Evolutionary conservation across 2,888 invertebrate genomes (phyloP).

Genomic region (Catocala nupta): DNA sequence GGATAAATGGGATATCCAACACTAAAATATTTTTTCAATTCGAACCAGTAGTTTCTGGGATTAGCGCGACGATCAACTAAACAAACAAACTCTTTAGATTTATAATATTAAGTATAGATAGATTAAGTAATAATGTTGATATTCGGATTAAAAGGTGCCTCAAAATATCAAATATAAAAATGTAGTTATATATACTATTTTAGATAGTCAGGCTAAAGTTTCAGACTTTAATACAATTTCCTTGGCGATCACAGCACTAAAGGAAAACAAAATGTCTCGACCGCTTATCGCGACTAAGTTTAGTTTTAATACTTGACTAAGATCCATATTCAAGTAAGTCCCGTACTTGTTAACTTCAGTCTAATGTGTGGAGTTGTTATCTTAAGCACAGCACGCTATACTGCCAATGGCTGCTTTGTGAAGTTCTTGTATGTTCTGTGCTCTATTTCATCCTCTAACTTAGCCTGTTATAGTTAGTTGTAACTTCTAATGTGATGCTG

Average conservation of each 20-base stretch:
- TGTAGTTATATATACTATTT: not conserved
- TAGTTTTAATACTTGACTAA: conserved; percentile 13
- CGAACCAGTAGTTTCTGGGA: no score
- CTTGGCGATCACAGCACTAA: conserved; percentile 2
- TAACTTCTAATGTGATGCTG: no score
- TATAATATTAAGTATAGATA: no score
- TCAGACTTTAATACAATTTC: conserved; percentile 6
- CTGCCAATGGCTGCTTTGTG: conserved; percentile 49
- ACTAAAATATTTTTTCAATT: no score
- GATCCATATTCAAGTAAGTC: conserved; percentile 15
- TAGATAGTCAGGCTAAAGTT: not conserved
- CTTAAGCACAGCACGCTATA: conserved; percentile 12
- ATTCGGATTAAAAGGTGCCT: no score
- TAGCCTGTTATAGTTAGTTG: not conserved
- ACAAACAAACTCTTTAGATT: no score
- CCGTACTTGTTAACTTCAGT: conserved; percentile 11
- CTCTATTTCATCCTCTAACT: conserved; percentile 7
- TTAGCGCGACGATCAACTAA: no score
- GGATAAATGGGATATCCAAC: no score
- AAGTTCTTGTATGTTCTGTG: conserved; percentile 51
- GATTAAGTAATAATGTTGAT: no score
- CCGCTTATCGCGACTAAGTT: conserved; percentile 12
- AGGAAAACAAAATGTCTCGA: conserved; percentile 12
- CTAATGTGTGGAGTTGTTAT: conserved; percentile 19
- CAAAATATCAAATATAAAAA: no score